These are phyloP conservation scores for Cantharis nigra DNA, from an alignment of 2,888 invertebrate genomes.

Conservation along the genomic window DNA sequence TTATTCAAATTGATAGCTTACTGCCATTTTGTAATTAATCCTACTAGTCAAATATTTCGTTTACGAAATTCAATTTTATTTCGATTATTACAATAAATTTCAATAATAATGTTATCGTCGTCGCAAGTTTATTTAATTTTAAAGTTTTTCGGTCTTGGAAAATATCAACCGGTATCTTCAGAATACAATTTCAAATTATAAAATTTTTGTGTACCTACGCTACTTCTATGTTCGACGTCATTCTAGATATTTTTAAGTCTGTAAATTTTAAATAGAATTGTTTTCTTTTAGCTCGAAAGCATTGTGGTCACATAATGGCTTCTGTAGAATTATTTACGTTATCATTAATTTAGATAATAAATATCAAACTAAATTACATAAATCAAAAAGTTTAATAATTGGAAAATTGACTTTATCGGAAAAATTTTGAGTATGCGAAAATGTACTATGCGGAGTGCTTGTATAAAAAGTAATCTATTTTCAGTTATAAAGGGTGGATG, in stretches of 20 bases:
- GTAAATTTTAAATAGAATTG: not conserved
- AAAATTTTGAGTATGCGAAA: not conserved
- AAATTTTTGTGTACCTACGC: not conserved
- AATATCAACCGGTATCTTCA: not conserved
- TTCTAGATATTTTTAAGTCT: not conserved
- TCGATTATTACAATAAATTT: not conserved
- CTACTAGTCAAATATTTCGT: not conserved
- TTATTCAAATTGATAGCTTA: not conserved
- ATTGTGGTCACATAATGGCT: not conserved
- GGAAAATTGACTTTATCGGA: not conserved
- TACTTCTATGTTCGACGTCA: not conserved
- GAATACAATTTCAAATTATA: not conserved
- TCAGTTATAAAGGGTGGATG: not conserved
- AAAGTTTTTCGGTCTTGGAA: not conserved
- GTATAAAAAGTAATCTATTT: not conserved
- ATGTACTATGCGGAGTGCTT: not conserved
- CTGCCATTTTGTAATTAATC: not conserved
- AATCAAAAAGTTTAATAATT: not conserved
- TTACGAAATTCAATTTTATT: not conserved
- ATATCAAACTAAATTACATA: not conserved
- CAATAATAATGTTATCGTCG: not conserved
- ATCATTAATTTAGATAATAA: not conserved
- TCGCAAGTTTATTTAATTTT: not conserved
- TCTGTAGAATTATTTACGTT: not conserved
- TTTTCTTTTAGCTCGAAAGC: not conserved